Percentiles rank a stretch among this genome's conserved stretches.
phyloP scores from a whole-genome alignment of 2,797 vertebrate species.

The Malurus leucopterus region DNA sequence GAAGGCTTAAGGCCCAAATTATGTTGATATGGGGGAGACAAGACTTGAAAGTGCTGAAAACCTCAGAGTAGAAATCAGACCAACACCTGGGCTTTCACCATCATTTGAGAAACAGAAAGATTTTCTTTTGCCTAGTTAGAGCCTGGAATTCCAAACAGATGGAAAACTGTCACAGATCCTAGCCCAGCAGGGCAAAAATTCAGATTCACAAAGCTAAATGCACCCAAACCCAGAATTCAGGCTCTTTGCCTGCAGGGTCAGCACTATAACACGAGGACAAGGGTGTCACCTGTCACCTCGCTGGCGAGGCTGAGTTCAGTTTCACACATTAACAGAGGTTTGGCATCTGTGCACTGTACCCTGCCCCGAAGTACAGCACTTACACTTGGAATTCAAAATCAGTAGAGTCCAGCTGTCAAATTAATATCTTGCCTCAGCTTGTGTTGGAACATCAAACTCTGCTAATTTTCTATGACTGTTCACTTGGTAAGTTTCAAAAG shows the following conservation, averaged over 20 bases:
- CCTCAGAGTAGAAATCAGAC: background rate
- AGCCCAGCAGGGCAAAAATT: background rate
- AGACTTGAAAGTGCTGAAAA: background rate
- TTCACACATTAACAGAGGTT: background rate
- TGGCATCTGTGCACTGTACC: background rate
- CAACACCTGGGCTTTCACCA: background rate
- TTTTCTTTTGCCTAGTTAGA: background rate
- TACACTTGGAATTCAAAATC: background rate
- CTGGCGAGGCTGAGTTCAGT: background rate
- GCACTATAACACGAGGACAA: background rate
- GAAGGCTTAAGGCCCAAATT: background rate
- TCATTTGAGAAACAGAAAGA: background rate
- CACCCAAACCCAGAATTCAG: background rate
- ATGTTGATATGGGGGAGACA: fast-evolving
- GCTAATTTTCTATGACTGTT: background rate
- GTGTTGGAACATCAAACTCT: background rate
- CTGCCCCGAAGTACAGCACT: background rate
- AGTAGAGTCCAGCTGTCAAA: background rate
- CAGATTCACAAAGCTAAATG: background rate
- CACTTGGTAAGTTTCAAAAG: background rate
- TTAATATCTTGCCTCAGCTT: background rate
- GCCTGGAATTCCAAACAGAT: background rate
- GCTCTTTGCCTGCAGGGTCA: background rate
- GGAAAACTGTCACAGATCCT: background rate
- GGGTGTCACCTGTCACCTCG: background rate